Evolutionary conservation across 2,888 invertebrate species (phyloP), one percentile per base, ranked within the genome.

Genomic region (Trachelus troglodyta): DNA sequence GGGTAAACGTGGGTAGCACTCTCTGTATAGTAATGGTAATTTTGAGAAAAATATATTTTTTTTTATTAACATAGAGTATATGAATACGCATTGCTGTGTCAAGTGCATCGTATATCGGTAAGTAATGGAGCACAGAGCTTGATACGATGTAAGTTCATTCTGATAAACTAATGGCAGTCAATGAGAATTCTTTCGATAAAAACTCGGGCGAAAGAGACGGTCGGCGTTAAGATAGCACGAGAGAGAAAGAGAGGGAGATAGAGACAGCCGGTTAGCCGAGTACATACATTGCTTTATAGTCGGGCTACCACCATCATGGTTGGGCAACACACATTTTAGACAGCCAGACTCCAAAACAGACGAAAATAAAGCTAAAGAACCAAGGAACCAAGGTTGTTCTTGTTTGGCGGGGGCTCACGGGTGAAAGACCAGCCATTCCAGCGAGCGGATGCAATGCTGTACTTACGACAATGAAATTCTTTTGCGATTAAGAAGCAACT

Each of bases 271-370:
- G 71, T 33, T 31, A 71, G 31, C 15, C 4, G 71, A 71, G 15
- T 71, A 34, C 71, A 15, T 34, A 71, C 71, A 71, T 71, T 71
- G 34, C 33, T 71, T 34, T 12, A 23, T 71, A 71, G 71, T 71
- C 71, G 71, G 34, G 33, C 71, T 34, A 34, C 71, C 31, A 56
- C 56, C 56, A 56, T 56, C 56, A 23, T 56, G 56, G 56, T 56
- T 56, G 56, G 56, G 56, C 71, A 71, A 71, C 71, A 71, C 33
- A 33, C 71, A 71, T 71, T 71, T 71, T 71, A 71, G 71, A 71
- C 71, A 77, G 79, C 76, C 79, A 76, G 74, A 79, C 79, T 79
- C 76, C 56, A 79, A 74, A 79, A 79, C 76, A 79, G 79, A 79
- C 79, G 76, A 76, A 76, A 79, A 79, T 73, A 79, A 76, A 79